These are phyloP conservation scores for Hephaestus fuliginosus DNA, from an alignment of 2,797 vertebrate genomes.

Conservation along the genomic window DNA sequence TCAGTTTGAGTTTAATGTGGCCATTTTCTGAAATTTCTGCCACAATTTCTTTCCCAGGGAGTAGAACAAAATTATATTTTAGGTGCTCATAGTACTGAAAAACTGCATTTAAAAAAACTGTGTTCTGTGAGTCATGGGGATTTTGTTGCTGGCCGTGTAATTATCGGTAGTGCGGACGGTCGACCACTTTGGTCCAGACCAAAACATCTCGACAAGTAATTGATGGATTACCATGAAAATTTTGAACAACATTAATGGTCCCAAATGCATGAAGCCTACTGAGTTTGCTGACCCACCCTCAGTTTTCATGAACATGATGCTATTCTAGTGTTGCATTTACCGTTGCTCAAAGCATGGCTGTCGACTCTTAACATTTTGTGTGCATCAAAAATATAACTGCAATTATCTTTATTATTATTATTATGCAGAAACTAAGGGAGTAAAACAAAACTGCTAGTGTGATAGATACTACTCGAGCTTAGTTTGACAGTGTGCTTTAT, in stretches of 20 bases:
- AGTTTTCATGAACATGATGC: background rate
- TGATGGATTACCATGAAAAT: no score
- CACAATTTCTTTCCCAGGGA: no score
- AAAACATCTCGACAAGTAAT: background rate
- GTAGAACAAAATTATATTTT: no score
- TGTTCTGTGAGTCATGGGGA: no score
- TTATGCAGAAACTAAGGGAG: background rate
- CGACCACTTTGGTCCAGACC: background rate
- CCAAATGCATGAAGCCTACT: background rate
- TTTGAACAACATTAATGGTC: background rate
- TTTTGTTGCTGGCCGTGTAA: no score
- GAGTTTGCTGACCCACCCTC: background rate
- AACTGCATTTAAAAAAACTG: no score
- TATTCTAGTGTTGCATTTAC: no score
- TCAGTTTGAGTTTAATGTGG: background rate
- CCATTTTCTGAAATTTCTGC: background rate
- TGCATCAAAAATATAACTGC: background rate
- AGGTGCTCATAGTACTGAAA: no score
- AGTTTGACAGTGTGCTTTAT: background rate
- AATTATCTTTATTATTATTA: background rate
- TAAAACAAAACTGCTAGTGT: background rate
- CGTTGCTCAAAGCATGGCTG: no score
- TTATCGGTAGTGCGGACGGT: no score
- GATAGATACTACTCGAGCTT: background rate
- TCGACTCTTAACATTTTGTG: background rate